Evolutionary conservation across 2,888 invertebrate species (phyloP).

Genomic region (Andrena bicolor): DNA sequence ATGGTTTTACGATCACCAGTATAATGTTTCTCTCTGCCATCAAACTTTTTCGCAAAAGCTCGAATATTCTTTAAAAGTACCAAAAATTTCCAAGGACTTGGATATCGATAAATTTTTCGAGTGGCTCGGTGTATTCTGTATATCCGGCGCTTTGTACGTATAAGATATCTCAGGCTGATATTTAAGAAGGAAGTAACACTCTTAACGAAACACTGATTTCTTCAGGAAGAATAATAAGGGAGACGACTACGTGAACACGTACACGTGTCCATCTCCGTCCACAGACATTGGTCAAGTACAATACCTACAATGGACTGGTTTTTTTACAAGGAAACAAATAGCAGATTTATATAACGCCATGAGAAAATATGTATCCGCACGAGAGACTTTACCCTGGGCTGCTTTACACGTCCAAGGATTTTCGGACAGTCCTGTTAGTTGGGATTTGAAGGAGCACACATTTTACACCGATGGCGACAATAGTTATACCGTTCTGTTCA

Average conservation of each 20-base stretch:
- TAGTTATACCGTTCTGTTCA: constrained; percentile 85
- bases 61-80: constrained; percentile 84
- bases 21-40: constrained; percentile 84
- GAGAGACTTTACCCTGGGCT: constrained; percentile 84
- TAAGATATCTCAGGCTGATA: constrained; percentile 9
- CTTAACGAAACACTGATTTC: constrained; percentile 24
- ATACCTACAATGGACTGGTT: constrained; percentile 86
- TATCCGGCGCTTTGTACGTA: constrained; percentile 84
- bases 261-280: constrained; percentile 82
- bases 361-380: constrained; percentile 75
- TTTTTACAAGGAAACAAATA: constrained; percentile 85
- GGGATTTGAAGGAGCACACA: constrained; percentile 85
- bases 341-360: constrained; percentile 80
- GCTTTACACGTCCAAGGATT: constrained; percentile 87
- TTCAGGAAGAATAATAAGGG: constrained; percentile 76
- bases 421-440: constrained; percentile 86
- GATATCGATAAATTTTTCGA: constrained; percentile 85
- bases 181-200: constrained; percentile 21
- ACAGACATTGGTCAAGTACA: constrained; percentile 81
- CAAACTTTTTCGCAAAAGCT: constrained; percentile 82
- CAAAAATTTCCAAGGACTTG: constrained; percentile 78
- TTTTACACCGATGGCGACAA: constrained; percentile 86
- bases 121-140: constrained; percentile 86
- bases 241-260: constrained; percentile 83
- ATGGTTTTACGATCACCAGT: constrained; percentile 86